Evolutionary conservation across 2,888 invertebrate species (phyloP).

Genomic region (Leptopterna dolabrata): DNA sequence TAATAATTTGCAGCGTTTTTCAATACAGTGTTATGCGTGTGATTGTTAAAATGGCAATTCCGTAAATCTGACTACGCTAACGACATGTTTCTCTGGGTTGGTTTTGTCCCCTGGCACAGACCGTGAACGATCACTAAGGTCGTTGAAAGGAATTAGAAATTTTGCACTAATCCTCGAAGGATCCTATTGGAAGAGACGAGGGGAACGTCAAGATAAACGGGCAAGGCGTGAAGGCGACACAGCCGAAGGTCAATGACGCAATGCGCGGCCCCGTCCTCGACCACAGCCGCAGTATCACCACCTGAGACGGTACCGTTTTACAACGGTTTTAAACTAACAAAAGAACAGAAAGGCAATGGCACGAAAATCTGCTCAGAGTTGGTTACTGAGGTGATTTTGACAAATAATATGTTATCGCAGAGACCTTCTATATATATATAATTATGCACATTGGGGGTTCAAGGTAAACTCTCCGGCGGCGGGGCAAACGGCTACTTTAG

Average conservation of each 20-base stretch:
- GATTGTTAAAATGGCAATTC: too few species aligned
- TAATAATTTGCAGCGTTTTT: too few species aligned
- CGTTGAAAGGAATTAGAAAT: background rate
- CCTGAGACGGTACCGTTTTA: background rate
- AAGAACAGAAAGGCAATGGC: too few species aligned
- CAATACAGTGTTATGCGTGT: too few species aligned
- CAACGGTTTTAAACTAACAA: background rate
- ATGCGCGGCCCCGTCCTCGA: background rate
- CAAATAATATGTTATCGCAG: too few species aligned
- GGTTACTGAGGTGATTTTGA: too few species aligned
- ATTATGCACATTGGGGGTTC: too few species aligned
- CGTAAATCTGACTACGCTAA: background rate
- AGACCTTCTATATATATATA: too few species aligned
- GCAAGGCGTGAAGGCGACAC: constrained; percentile 20
- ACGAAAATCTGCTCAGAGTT: too few species aligned
- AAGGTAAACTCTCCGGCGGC: too few species aligned
- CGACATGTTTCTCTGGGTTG: background rate
- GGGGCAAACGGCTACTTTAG: too few species aligned
- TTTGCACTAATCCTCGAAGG: background rate
- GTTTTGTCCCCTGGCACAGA: background rate
- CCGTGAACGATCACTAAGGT: background rate
- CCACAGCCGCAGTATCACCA: background rate
- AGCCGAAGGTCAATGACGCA: constrained; percentile 1
- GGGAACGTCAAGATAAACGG: background rate
- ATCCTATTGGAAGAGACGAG: background rate